Evolutionary conservation across 2,113 vertebrate genomes (phyloP), one percentile per base, ranked within the genome.

Genomic region (Limnothrissa miodon): DNA sequence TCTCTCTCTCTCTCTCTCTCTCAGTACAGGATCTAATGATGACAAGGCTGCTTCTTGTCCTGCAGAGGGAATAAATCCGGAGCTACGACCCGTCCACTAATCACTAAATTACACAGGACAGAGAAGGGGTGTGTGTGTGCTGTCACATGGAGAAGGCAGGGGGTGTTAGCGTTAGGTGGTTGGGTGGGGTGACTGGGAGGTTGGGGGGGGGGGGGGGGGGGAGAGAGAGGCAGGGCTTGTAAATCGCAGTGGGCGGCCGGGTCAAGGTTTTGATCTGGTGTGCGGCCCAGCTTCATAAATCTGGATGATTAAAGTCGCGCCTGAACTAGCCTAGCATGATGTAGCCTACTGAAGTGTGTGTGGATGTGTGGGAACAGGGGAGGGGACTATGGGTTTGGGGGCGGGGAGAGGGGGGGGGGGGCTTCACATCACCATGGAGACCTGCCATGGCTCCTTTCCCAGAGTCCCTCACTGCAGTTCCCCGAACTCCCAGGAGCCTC

Each of bases 251-350:
- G 56, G 79, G 82, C 82, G 84, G 85, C 86, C 84, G 84, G 87
- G 89, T 89, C 85, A 89, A 88, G 85, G 87, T 89, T 87, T 86
- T 89, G 87, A 89, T 87, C 86, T 90, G 87, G 85, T 90, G 51
- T 21, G 66, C 83, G 86, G 88, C 87, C 87, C 85, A 70, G 44
- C 79, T 81, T 87, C 85, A 90, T 90, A 87, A 90, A 88, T 88
- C 87, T 70, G 81, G 82, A 88, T 89, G 85, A 89, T 89, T 85
- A 85, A 82, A 45, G 78, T 80, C 25, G 3, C 45, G 79, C 48
- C 17, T 51, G 84, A 79, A 25, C 25, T 66, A 66, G 59, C 59
- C 66, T 74, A 74, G 25, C 66, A 33, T 74, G 66, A 74, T 74
- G 66, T 74, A 74, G 66, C 66, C 66, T 36, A 74, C 29, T 74